Evolutionary conservation across 2,888 invertebrate species (phyloP).

Genomic region (Macrophya alboannulata): DNA sequence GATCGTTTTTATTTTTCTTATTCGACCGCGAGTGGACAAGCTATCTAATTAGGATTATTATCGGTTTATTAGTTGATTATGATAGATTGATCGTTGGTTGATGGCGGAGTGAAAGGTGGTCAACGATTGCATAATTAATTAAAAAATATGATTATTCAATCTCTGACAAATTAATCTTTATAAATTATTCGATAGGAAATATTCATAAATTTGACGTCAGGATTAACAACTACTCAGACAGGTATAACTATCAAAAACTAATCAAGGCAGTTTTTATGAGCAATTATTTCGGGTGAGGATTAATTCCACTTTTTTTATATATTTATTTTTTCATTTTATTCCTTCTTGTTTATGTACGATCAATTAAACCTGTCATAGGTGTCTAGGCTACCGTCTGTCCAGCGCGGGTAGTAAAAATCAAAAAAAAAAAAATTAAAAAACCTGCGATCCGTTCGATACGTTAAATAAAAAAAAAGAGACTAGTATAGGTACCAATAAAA

Average conservation of each 20-base stretch:
- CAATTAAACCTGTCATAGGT: constrained; percentile 68
- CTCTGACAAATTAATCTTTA: constrained; percentile 31
- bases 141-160: constrained; percentile 29
- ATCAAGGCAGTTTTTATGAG: not conserved
- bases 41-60: constrained; percentile 71
- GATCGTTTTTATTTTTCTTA: not conserved
- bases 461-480: constrained; percentile 8
- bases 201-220: not conserved
- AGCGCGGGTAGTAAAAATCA: constrained; percentile 34
- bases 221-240: not conserved
- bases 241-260: not conserved
- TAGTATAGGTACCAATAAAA: constrained; percentile 1
- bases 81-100: constrained; percentile 65
- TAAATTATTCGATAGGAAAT: not conserved
- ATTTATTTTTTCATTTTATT: not conserved
- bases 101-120: constrained; percentile 15
- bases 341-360: constrained; percentile 58
- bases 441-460: constrained; percentile 30
- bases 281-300: not conserved
- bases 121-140: constrained; percentile 56
- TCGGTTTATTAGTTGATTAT: constrained; percentile 68
- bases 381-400: constrained; percentile 63
- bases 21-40: constrained; percentile 39
- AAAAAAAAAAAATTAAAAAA: constrained; percentile 24
- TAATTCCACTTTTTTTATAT: not conserved